Base-by-base conservation (phyloP, 92 coral and sea anemone genomes). In the Bergia sp. region DNA sequence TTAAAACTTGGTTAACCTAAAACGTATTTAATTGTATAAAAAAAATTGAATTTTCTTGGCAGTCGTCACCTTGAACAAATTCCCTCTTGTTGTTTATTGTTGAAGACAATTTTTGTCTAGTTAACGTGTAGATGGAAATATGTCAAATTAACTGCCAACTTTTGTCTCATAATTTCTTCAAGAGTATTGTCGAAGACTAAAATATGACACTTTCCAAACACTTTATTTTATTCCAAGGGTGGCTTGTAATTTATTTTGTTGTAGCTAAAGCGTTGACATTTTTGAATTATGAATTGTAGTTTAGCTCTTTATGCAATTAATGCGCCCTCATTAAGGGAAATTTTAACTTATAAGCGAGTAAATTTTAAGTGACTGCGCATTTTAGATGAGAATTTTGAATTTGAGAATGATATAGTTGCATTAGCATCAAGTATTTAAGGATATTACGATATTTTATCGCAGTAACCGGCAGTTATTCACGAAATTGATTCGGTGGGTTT, bases 281-380 rank as follows among this genome's bases (percentile, higher is more conserved):
- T 7, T 3, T 15, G 6, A 58, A 65, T 38, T 3, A n/a, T 39
- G 0, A 76, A 41, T 76, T 76, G 80, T 76, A 76, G 45, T 42
- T 16, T 76, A 76, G 45, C 0, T 21, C 37, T 64, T 42, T 41
- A 41, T 61, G 73, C 49, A 65, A 61, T 65, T 82, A 76, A 10
- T 23, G 4, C 37, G 47, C 76, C 37, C 15, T 16, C 4, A 53
- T 45, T 42, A 39, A 16, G 50, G 50, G 53, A 69, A 82, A 64
- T 65, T 82, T 82, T 61, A 82, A 65, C 57, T 66, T 61, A 65
- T 76, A 42, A 65, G n/a, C 5, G 57, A 71, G 58, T 65, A 55
- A 64, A 7, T 6, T 82, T 82, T 66, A 65, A 82, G 73, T 29
- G 47, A 18, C 7, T 64, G 3, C 53, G 76, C 76, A 61, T 76